Percentiles rank a stretch among this genome's conserved stretches.
Evolutionary conservation across 2,888 invertebrate species (phyloP).

Genomic region (Thalpophila matura): DNA sequence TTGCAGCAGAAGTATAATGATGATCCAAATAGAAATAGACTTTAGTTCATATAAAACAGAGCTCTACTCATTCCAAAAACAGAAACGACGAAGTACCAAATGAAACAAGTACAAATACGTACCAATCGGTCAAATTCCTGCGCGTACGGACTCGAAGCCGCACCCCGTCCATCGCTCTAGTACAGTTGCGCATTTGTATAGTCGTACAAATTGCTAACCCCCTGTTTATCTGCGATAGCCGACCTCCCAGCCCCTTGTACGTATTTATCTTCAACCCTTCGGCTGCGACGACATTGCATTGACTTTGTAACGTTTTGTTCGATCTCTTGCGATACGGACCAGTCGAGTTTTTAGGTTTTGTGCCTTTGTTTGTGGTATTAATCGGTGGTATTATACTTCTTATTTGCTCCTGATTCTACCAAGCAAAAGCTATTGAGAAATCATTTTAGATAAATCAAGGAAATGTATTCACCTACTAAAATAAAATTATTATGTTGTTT

Average conservation of each 20-base stretch:
- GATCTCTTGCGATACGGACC: slow-evolving; percentile 68
- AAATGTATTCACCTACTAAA: too few species aligned
- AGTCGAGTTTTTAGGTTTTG: slow-evolving; percentile 30
- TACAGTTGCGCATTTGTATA: slow-evolving; percentile 82
- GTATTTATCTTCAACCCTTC: slow-evolving; percentile 89
- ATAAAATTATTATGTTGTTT: too few species aligned
- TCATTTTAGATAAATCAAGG: not conserved
- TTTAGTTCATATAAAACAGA: not conserved
- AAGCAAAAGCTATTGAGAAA: not conserved
- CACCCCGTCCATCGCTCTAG: slow-evolving; percentile 57
- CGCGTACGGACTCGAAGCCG: slow-evolving; percentile 52
- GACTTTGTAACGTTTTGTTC: slow-evolving; percentile 85
- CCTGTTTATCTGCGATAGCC: slow-evolving; percentile 83
- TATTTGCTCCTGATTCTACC: not conserved
- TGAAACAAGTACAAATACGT: slow-evolving; percentile 52
- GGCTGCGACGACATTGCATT: slow-evolving; percentile 77
- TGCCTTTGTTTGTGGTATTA: slow-evolving; percentile 35
- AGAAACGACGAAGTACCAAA: slow-evolving; percentile 37
- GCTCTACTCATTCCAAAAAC: not conserved
- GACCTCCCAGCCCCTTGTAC: slow-evolving; percentile 80
- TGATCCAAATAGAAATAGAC: not conserved
- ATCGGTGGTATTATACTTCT: not conserved
- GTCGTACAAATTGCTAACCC: slow-evolving; percentile 88
- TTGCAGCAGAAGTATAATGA: too few species aligned
- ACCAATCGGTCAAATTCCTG: slow-evolving; percentile 59